Evolutionary conservation across 2,113 vertebrate species (phyloP).

Genomic region (zebrafish (Danio rerio)): DNA sequence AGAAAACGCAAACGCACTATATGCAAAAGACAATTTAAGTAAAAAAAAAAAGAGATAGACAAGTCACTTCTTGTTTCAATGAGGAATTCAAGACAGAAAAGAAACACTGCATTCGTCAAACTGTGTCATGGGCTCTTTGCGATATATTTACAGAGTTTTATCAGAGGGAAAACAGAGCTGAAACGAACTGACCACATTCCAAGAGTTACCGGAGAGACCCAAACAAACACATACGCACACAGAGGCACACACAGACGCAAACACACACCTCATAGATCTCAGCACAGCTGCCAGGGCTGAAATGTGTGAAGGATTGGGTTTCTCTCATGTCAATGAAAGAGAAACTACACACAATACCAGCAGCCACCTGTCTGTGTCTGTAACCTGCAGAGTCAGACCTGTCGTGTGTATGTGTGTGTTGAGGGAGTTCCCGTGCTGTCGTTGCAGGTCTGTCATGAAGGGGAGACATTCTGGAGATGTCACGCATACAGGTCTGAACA

Average conservation of each 20-base stretch:
- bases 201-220: not conserved
- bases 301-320: conserved; percentile 33
- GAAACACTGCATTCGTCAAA: not conserved
- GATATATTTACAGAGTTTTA: not conserved
- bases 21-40: not conserved
- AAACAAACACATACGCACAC: conserved; percentile 4
- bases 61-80: too few relatives aligned
- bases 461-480: conserved; percentile 38
- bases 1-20: not conserved
- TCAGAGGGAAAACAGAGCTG: not conserved
- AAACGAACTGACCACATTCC: conserved; percentile 28
- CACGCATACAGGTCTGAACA: conserved; percentile 65
- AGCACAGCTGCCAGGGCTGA: conserved; percentile 18
- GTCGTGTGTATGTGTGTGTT: not conserved
- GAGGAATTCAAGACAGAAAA: not conserved
- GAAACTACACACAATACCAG: conserved; percentile 36
- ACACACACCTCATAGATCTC: conserved; percentile 2
- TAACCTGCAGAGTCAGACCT: conserved; percentile 51
- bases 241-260: not conserved
- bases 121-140: not conserved
- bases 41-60: not conserved
- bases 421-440: conserved; percentile 18
- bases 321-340: conserved; percentile 28
- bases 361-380: conserved; percentile 57
- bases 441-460: conserved; percentile 9